phyloP scores from a whole-genome alignment of 1,140 invertebrate species.

The Caenorhabditis latens region DNA sequence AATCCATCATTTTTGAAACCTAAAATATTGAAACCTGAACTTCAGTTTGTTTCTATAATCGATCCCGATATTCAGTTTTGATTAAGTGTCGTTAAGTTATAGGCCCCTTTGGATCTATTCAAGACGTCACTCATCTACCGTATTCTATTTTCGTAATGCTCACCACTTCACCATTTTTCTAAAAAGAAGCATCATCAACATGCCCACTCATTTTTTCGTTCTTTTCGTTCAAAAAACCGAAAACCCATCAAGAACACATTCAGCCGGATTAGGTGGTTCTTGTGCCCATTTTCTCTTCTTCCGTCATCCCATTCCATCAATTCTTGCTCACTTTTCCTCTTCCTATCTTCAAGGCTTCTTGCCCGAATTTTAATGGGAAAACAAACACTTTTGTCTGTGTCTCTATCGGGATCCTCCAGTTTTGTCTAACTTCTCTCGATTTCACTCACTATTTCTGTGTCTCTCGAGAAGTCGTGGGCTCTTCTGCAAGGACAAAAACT shows the following conservation, averaged over 20 bases:
- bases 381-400: conserved; percentile 40
- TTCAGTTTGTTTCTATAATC: too few relatives aligned
- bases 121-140: not conserved
- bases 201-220: not conserved
- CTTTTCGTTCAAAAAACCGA: not conserved
- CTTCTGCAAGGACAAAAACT: conserved; percentile 27
- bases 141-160: not conserved
- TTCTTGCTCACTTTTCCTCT: conserved; percentile 47
- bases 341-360: conserved; percentile 28
- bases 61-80: too few relatives aligned
- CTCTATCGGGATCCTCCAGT: not conserved
- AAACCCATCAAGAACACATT: conserved; percentile 54
- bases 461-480: conserved; percentile 20
- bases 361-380: conserved; percentile 50
- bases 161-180: not conserved
- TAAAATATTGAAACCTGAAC: too few relatives aligned
- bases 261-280: conserved; percentile 42
- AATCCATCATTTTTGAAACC: too few relatives aligned
- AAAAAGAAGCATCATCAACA: not conserved
- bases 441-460: not conserved
- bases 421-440: not conserved
- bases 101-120: too few relatives aligned
- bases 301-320: conserved; percentile 31
- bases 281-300: not conserved
- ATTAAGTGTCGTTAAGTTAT: too few relatives aligned